Conservation (phyloP, 1,140 invertebrate genomes). For the Bursaphelenchus mucronatus region DNA sequence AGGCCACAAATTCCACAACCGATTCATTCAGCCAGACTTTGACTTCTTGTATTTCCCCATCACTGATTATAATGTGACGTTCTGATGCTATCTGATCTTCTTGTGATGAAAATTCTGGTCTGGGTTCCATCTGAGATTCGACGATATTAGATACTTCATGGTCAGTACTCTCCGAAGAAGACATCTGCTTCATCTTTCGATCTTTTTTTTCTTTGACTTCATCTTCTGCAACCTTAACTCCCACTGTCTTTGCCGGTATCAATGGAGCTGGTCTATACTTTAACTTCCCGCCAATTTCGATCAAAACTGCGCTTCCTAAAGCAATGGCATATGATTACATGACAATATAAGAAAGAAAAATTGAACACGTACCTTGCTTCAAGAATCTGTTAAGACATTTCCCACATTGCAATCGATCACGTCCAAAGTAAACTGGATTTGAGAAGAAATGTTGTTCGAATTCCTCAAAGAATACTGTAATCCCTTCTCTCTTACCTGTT, state of each 20-base stretch:
- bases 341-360: constrained; percentile 1
- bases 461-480: constrained; percentile 26
- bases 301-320: constrained; percentile 35
- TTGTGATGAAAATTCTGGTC: no score
- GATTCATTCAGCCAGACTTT: no score
- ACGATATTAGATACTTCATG: no score
- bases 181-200: no score
- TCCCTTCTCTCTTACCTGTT: constrained; percentile 23
- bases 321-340: constrained; percentile 4
- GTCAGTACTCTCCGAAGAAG: no score
- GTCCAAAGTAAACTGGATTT: constrained; percentile 31
- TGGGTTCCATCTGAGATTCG: no score
- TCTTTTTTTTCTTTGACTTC: no score
- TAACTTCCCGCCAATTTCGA: constrained; percentile 26
- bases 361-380: constrained; percentile 29
- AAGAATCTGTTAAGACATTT: constrained; percentile 24
- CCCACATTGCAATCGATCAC: constrained; percentile 2
- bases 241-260: constrained; percentile 1
- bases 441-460: constrained; percentile 36
- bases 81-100: no score
- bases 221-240: no score
- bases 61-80: no score
- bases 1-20: no score
- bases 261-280: neutral
- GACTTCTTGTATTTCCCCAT: no score